Evolutionary conservation across 2,113 vertebrate species (phyloP).

Genomic region (Dissostichus mawsoni): DNA sequence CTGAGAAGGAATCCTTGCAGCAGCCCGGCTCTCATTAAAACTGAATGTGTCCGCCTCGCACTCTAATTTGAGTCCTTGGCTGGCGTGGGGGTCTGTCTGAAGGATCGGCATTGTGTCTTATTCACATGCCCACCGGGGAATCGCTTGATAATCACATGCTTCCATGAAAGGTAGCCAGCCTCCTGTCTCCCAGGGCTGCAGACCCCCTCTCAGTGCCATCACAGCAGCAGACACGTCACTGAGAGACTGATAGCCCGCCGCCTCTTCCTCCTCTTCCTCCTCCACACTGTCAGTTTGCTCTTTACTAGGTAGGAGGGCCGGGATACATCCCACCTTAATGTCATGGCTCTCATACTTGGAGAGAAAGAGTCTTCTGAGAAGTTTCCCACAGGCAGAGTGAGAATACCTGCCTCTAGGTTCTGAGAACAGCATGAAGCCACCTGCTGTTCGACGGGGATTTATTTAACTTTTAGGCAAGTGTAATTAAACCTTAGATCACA

Average conservation of each 20-base stretch:
- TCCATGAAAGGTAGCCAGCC: constrained; percentile 46
- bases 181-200: constrained; percentile 64
- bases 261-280: constrained; percentile 38
- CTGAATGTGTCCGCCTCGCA: constrained; percentile 5
- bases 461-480: background rate
- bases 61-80: constrained; percentile 26
- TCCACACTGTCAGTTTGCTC: constrained; percentile 25
- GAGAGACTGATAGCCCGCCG: constrained; percentile 52
- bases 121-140: constrained; percentile 39
- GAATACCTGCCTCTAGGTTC: constrained; percentile 37
- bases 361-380: constrained; percentile 50
- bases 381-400: constrained; percentile 52
- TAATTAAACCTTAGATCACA: constrained; percentile 54
- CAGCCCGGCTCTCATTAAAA: constrained; percentile 12
- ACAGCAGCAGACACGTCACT: constrained; percentile 33
- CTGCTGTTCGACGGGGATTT: constrained; percentile 26
- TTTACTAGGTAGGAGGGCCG: constrained; percentile 58
- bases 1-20: constrained; percentile 1
- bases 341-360: constrained; percentile 36
- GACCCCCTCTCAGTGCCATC: constrained; percentile 43
- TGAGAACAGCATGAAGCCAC: constrained; percentile 21
- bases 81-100: constrained; percentile 3
- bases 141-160: constrained; percentile 66
- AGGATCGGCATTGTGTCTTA: constrained; percentile 37
- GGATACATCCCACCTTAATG: constrained; percentile 48